Conservation (phyloP, 2,113 vertebrate species). For the Epinephelus fuscoguttatus region DNA sequence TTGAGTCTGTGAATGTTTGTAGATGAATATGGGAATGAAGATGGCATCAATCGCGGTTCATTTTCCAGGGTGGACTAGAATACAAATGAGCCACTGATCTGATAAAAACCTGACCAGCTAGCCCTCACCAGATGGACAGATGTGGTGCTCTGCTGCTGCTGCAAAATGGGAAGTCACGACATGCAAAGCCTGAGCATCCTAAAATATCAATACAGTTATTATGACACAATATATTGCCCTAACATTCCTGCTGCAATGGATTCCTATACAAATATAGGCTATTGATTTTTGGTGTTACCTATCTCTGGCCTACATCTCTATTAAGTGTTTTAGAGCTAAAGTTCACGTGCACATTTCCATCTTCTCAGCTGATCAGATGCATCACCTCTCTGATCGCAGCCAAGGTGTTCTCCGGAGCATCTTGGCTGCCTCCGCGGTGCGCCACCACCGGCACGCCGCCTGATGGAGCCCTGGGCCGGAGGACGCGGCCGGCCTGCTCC, state of each 20-base stretch:
- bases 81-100: background rate
- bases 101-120: background rate
- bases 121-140: background rate
- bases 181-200: background rate
- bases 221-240: background rate
- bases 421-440: slow-evolving; percentile 91
- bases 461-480: slow-evolving; percentile 79
- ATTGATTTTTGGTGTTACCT: background rate
- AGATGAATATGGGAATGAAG: background rate
- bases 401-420: slow-evolving; percentile 95
- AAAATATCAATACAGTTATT: background rate
- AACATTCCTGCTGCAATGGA: background rate
- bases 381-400: slow-evolving; percentile 90
- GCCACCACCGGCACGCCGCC: slow-evolving; percentile 85
- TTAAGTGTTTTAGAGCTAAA: background rate
- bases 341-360: background rate
- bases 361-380: background rate
- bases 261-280: background rate
- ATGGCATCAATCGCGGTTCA: background rate
- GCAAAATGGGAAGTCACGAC: slow-evolving; percentile 20
- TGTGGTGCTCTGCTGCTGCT: background rate
- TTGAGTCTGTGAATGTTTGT: background rate
- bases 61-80: background rate
- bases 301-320: background rate
- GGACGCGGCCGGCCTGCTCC: slow-evolving; percentile 84